Percentiles rank a stretch among this genome's conserved stretches.
phyloP scores from a whole-genome alignment of 2,113 vertebrate species.

The Pelecanus crispus region DNA sequence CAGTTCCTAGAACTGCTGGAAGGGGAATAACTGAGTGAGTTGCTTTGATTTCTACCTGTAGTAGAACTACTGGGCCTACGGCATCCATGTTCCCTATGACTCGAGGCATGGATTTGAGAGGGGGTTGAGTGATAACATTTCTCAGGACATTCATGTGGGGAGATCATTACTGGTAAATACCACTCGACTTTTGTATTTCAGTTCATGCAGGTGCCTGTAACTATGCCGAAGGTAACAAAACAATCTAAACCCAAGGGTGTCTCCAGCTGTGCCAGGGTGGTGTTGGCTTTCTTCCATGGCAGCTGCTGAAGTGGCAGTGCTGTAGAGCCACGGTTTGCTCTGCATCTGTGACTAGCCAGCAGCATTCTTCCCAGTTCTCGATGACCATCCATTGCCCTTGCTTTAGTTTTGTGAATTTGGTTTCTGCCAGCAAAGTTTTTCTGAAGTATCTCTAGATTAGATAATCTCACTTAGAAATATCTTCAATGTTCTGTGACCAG shows the following conservation, averaged over 20 bases:
- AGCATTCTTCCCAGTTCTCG: not conserved
- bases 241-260: not conserved
- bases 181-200: not conserved
- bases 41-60: not conserved
- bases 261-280: not conserved
- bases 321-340: not conserved
- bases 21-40: not conserved
- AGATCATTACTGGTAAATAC: not conserved
- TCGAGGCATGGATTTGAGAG: not conserved
- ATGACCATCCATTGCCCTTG: not conserved
- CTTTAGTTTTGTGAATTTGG: not conserved
- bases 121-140: not conserved
- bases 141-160: not conserved
- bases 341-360: not conserved
- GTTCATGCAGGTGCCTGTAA: not conserved
- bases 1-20: not conserved
- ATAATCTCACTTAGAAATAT: not conserved
- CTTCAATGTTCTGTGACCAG: not conserved
- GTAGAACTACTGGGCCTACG: not conserved
- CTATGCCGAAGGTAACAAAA: not conserved
- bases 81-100: not conserved
- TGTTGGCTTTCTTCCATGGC: not conserved
- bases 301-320: not conserved
- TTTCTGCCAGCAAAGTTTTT: not conserved
- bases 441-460: not conserved